A percentile compares a stretch with the other conserved stretches of the same genome.
These are phyloP conservation scores for Gadopsis bispinosus DNA, from an alignment of 2,797 vertebrate species.

Conservation along the genomic window DNA sequence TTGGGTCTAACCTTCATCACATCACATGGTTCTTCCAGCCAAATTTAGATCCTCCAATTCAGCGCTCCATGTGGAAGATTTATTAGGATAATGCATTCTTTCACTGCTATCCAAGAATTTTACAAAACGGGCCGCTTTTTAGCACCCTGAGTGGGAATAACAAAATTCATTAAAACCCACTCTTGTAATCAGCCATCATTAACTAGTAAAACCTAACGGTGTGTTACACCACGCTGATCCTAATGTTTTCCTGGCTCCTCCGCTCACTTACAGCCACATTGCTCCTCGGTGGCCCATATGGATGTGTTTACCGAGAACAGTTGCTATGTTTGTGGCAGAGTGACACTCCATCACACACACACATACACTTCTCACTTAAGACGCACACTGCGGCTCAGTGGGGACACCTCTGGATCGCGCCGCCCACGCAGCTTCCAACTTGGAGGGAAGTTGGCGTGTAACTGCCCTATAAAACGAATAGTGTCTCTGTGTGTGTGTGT, in stretches of 20 bases:
- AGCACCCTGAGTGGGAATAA: not conserved
- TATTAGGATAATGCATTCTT: constrained; percentile 36
- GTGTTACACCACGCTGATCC: constrained; percentile 20
- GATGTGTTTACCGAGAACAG: constrained; percentile 66
- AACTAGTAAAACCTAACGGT: constrained; percentile 35
- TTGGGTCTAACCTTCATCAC: constrained; percentile 46
- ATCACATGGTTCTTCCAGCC: constrained; percentile 30
- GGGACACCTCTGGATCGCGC: constrained; percentile 59
- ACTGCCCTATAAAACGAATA: constrained; percentile 43
- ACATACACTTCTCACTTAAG: constrained; percentile 9
- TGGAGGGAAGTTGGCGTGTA: constrained; percentile 45
- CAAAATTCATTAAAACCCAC: constrained; percentile 9
- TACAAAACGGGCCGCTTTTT: constrained; percentile 20
- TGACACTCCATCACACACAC: constrained; percentile 26
- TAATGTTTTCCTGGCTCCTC: constrained; percentile 43
- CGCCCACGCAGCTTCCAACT: constrained; percentile 50
- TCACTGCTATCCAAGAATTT: constrained; percentile 46
- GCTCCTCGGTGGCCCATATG: constrained; percentile 56
- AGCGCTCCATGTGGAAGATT: constrained; percentile 32
- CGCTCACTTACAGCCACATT: constrained; percentile 34
- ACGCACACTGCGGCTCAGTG: constrained; percentile 32
- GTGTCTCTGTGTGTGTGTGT: constrained; percentile 8
- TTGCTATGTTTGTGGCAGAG: constrained; percentile 70
- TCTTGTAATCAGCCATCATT: constrained; percentile 31
- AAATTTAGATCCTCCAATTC: constrained; percentile 53